Evolutionary conservation across 2,888 invertebrate species (phyloP), one percentile per base, ranked within the genome.

Genomic region (Hipparchia sbordonii): DNA sequence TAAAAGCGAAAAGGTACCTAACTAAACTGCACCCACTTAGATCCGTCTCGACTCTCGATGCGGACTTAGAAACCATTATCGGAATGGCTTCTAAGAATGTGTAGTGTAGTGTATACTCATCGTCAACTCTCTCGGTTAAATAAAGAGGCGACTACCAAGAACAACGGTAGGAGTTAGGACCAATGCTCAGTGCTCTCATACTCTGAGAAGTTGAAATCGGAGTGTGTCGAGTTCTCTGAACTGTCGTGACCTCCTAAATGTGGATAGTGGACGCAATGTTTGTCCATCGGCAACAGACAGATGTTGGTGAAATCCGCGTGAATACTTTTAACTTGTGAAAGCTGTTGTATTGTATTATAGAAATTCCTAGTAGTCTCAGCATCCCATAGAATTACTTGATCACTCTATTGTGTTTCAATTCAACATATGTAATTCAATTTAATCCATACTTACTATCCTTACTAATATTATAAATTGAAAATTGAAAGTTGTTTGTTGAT

Each of bases 181-280:
- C 8, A 48, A 48, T 48, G 48, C 48, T 48, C 48, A 48, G 3
- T 83, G 77, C 79, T 72, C 79, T 80, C 83, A 82, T 83, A 77
- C 79, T 72, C 79, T 80, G 84, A 82, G 84, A 85, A 88, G 86
- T 84, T 83, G 85, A 87, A 88, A 87, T 88, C 83, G 81, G 82
- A 83, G 84, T 85, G 81, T 82, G 83, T 77, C 80, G 74, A 78
- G 77, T 87, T 87, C 88, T 77, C 77, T 79, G 87, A 88, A 89
- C 79, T 76, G 74, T 61, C 77, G 73, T 82, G 86, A 85, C 85
- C 87, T 83, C 82, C 82, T 77, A 77, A 79, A 78, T 74, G 70
- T 72, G 66, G 13, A 9, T 39, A 70, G 70, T 72, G 66, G 13
- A 9, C 46, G 68, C 46, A 51, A 39, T 62, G 48, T 67, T 56